These are phyloP conservation scores for Meloe dianella DNA, from an alignment of 2,888 invertebrate genomes.

Conservation along the genomic window DNA sequence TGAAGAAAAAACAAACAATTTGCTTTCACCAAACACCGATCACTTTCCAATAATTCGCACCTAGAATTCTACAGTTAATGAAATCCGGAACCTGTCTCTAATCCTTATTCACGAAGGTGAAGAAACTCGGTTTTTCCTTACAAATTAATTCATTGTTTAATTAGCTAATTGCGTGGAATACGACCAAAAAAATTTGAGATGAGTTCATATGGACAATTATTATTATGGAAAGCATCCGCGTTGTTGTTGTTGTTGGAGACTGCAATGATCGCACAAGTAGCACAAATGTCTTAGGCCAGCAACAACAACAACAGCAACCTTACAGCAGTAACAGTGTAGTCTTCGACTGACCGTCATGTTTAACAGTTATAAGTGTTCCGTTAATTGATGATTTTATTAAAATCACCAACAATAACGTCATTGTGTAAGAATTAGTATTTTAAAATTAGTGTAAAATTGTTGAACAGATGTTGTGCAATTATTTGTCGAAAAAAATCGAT, in stretches of 20 bases:
- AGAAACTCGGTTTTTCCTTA: too few relatives aligned
- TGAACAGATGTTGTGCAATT: background rate
- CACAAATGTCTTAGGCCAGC: slow-evolving; percentile 31
- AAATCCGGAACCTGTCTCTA: too few relatives aligned
- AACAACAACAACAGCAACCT: background rate
- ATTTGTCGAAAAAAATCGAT: background rate
- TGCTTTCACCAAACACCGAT: background rate
- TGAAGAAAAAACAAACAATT: background rate
- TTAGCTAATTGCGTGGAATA: too few relatives aligned
- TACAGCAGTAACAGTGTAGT: slow-evolving; percentile 19
- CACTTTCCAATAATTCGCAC: slow-evolving; percentile 21
- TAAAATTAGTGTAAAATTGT: background rate
- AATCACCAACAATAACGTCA: background rate
- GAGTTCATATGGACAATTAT: too few relatives aligned
- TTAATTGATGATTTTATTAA: slow-evolving; percentile 27
- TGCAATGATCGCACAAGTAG: slow-evolving; percentile 50
- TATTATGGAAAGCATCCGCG: background rate
- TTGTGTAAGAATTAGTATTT: background rate
- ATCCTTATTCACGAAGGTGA: too few relatives aligned
- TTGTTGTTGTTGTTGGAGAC: slow-evolving; percentile 37
- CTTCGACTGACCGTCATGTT: slow-evolving; percentile 30
- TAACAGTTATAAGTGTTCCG: slow-evolving; percentile 31
- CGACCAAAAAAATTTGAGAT: too few relatives aligned
- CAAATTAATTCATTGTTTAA: too few relatives aligned
- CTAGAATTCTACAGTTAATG: background rate